phyloP scores from a whole-genome alignment of 2,888 invertebrate genomes.

The Meloe dianella region DNA sequence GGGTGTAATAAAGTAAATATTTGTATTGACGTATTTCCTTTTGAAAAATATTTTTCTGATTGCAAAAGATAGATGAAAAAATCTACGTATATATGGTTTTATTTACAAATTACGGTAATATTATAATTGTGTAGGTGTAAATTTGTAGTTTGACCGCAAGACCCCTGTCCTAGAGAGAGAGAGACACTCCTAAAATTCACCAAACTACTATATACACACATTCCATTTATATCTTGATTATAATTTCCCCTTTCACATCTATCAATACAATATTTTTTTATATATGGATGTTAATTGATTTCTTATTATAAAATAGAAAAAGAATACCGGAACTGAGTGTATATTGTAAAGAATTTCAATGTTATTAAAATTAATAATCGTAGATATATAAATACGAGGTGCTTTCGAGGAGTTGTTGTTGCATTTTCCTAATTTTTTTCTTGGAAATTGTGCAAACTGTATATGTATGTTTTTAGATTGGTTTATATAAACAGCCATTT shows the following conservation, averaged over 20 bases:
- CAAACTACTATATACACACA: background rate
- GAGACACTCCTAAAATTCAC: constrained; percentile 6
- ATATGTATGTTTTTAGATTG: constrained; percentile 37
- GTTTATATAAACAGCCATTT: constrained; percentile 41
- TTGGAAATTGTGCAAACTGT: constrained; percentile 9
- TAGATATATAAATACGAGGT: no score
- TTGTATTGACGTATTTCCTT: background rate
- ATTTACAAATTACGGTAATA: background rate
- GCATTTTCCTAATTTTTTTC: no score
- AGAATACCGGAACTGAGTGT: background rate
- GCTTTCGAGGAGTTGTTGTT: background rate
- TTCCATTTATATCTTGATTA: background rate
- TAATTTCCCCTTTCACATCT: background rate
- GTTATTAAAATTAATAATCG: constrained; percentile 1
- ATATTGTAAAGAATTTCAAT: background rate
- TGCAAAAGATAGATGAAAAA: background rate
- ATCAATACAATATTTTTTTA: background rate
- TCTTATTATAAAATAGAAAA: background rate
- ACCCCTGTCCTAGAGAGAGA: background rate
- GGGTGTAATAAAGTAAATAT: constrained; percentile 5
- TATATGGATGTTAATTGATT: background rate
- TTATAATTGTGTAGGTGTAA: constrained; percentile 4
- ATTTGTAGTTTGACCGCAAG: constrained; percentile 6
- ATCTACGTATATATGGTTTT: background rate
- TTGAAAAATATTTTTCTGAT: background rate